A percentile compares a stretch with the other conserved stretches of the same genome.
These are phyloP conservation scores for Channa argus DNA, from an alignment of 2,113 vertebrate species.

Conservation along the genomic window DNA sequence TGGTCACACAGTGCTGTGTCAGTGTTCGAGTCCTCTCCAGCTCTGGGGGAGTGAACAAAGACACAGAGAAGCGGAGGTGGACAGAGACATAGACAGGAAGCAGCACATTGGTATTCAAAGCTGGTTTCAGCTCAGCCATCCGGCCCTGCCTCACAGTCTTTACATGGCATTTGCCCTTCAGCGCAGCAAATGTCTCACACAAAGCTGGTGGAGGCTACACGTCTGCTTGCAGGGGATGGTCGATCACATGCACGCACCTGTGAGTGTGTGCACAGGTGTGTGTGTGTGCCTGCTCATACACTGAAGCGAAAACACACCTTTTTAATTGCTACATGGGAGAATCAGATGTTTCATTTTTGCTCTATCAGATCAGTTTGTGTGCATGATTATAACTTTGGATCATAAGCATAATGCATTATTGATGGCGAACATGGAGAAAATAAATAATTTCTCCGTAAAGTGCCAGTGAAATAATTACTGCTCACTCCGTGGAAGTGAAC, in stretches of 20 bases:
- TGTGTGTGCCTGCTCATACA: too few relatives aligned
- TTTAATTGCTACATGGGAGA: slow-evolving; percentile 53
- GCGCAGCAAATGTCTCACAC: slow-evolving; percentile 34
- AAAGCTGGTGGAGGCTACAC: slow-evolving; percentile 36
- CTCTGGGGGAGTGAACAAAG: slow-evolving; percentile 27
- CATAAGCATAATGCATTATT: slow-evolving; percentile 42
- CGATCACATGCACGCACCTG: background rate
- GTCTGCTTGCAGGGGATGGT: background rate
- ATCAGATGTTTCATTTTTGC: slow-evolving; percentile 37
- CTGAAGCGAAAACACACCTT: slow-evolving; percentile 20
- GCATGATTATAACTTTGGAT: slow-evolving; percentile 45
- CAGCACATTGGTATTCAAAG: slow-evolving; percentile 55
- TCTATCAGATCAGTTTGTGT: slow-evolving; percentile 25
- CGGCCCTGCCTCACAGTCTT: slow-evolving; percentile 56
- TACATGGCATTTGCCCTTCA: slow-evolving; percentile 64
- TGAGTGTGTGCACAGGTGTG: too few relatives aligned
- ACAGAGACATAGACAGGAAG: slow-evolving; percentile 31
- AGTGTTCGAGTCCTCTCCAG: background rate
- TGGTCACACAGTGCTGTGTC: slow-evolving; percentile 7
- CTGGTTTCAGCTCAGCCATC: slow-evolving; percentile 52
- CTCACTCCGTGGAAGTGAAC: background rate
- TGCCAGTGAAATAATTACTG: slow-evolving; percentile 23
- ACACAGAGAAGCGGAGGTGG: slow-evolving; percentile 3
- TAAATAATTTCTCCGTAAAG: slow-evolving; percentile 21
- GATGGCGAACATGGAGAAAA: slow-evolving; percentile 1